Percentiles rank a stretch among this genome's conserved stretches.
phyloP scores from a whole-genome alignment of 2,113 vertebrate species.

The Ardeotis arabs region DNA sequence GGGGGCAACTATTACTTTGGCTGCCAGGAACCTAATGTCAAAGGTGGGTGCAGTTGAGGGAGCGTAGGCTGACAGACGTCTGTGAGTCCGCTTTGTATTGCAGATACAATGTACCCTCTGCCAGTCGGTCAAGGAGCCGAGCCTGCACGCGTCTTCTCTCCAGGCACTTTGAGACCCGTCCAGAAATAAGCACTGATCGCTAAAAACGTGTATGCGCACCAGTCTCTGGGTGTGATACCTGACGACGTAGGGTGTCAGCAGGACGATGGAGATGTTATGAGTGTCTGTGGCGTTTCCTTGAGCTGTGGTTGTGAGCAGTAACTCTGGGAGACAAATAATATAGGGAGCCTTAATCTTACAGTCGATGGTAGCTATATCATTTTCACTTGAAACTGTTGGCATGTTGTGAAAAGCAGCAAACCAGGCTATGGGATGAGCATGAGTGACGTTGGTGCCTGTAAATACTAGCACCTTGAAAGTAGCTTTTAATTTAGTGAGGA shows the following conservation, averaged over 20 bases:
- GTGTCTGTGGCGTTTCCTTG: not conserved
- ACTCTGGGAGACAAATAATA: slow-evolving; percentile 63
- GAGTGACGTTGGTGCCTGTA: not conserved
- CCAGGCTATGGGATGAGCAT: not conserved
- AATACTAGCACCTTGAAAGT: slow-evolving; percentile 60
- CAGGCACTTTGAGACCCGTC: slow-evolving; percentile 27
- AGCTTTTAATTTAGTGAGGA: slow-evolving; percentile 57
- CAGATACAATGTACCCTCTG: slow-evolving; percentile 71
- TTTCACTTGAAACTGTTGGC: not conserved
- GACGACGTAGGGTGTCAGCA: not conserved
- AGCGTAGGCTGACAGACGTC: rapidly evolving
- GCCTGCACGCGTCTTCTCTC: slow-evolving; percentile 23
- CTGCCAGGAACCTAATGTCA: slow-evolving; percentile 57
- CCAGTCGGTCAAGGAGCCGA: slow-evolving; percentile 63
- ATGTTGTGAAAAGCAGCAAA: slow-evolving; percentile 47
- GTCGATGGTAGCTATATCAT: not conserved
- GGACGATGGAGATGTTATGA: not conserved
- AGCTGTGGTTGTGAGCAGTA: slow-evolving; percentile 27
- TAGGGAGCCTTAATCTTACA: slow-evolving; percentile 49
- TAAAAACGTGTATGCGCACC: slow-evolving; percentile 61
- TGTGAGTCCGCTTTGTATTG: rapidly evolving
- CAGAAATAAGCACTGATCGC: slow-evolving; percentile 66
- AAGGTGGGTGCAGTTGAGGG: not conserved
- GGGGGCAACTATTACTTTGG: slow-evolving; percentile 56
- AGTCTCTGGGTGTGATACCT: not conserved